phyloP scores from a whole-genome alignment of 2,888 invertebrate species.

The Gibbula magus region DNA sequence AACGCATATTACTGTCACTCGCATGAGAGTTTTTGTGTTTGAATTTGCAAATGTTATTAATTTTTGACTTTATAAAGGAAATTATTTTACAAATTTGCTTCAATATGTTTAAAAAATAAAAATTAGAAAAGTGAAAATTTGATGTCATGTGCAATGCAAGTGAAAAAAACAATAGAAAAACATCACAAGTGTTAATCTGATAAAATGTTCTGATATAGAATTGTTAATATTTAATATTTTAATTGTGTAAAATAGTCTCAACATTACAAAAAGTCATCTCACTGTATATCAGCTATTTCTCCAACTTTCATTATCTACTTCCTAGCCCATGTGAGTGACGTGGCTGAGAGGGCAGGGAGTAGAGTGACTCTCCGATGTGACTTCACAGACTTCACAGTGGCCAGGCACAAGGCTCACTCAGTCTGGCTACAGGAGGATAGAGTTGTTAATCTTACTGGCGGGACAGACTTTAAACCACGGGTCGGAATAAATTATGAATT shows the following conservation, averaged over 20 bases:
- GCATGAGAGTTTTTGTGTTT: too few relatives aligned
- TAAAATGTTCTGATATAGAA: too few relatives aligned
- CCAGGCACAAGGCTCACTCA: slow-evolving; percentile 22
- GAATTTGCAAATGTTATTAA: too few relatives aligned
- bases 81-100: too few relatives aligned
- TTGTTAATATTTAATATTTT: too few relatives aligned
- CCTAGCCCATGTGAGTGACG: slow-evolving; percentile 34
- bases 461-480: background rate
- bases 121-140: too few relatives aligned
- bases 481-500: background rate
- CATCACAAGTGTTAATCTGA: too few relatives aligned
- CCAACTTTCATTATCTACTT: background rate
- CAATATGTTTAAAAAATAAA: too few relatives aligned
- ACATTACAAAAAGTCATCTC: background rate
- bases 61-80: too few relatives aligned
- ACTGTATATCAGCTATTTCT: background rate
- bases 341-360: slow-evolving; percentile 36
- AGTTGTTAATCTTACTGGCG: background rate
- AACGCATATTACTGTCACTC: background rate
- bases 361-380: slow-evolving; percentile 42
- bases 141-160: too few relatives aligned
- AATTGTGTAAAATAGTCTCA: background rate
- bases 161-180: too few relatives aligned
- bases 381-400: background rate
- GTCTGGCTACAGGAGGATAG: slow-evolving; percentile 40